Conservation (phyloP, 2,113 vertebrate species). For the Embiotoca jacksoni region DNA sequence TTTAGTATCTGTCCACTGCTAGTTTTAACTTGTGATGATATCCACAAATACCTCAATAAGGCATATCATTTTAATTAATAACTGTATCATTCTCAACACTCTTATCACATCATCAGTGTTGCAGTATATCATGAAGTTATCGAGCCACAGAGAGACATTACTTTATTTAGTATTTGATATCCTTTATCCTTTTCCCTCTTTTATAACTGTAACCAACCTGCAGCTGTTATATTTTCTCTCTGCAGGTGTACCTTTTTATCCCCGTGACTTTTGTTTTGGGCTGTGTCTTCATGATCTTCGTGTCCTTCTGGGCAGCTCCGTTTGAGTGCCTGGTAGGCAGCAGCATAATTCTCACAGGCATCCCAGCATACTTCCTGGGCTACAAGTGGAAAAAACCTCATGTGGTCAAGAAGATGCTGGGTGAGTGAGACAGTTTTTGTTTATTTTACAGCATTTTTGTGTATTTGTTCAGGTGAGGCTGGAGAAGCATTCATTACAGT, state of each 20-base stretch:
- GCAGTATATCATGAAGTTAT: too few relatives aligned
- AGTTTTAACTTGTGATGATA: too few relatives aligned
- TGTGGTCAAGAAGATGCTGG: conserved; percentile 78
- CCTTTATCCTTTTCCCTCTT: too few relatives aligned
- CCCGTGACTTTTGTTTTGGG: conserved; percentile 80
- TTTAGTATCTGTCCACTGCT: too few relatives aligned
- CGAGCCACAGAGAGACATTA: too few relatives aligned
- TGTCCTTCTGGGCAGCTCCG: conserved; percentile 85
- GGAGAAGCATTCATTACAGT: conserved; percentile 38
- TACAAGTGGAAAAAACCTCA: conserved; percentile 85
- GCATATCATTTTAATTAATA: too few relatives aligned
- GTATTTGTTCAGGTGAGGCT: conserved; percentile 35
- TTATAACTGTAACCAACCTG: too few relatives aligned
- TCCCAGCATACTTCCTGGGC: conserved; percentile 83
- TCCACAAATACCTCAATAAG: too few relatives aligned
- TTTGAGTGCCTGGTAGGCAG: conserved; percentile 80
- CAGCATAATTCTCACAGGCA: conserved; percentile 81
- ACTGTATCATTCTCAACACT: too few relatives aligned
- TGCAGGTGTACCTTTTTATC: conserved; percentile 76
- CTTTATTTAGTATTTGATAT: too few relatives aligned
- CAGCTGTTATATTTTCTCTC: neutral
- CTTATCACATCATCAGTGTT: too few relatives aligned
- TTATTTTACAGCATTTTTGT: conserved; percentile 30
- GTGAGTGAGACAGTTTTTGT: conserved; percentile 66
- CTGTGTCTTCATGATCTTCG: conserved; percentile 83